Percentiles rank a stretch among this genome's conserved stretches.
phyloP scores from a whole-genome alignment of 2,113 vertebrate genomes.

The Connochaetes taurinus region DNA sequence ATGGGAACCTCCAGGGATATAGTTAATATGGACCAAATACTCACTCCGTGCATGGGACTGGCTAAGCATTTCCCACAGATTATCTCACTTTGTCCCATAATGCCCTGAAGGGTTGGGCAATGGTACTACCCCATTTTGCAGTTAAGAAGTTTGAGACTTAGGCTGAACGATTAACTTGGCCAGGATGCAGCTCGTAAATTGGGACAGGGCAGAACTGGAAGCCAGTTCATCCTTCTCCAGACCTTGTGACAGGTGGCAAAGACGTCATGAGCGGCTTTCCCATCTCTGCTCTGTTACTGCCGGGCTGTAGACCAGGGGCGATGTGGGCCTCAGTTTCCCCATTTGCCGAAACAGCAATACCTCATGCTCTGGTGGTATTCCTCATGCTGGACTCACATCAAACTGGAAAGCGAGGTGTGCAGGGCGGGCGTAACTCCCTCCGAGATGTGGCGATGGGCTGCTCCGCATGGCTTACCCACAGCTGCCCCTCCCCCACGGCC shows the following conservation, averaged over 20 bases:
- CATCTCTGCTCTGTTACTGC: neutral
- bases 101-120: neutral
- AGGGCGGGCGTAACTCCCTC: neutral
- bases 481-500: conserved; percentile 37
- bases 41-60: fast-evolving
- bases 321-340: conserved; percentile 31
- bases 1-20: neutral
- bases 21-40: neutral
- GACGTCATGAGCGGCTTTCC: neutral
- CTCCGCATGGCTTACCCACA: neutral
- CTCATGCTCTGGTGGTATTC: fast-evolving
- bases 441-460: neutral
- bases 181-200: fast-evolving
- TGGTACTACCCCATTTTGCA: neutral
- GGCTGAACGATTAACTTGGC: neutral
- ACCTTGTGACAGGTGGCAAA: neutral
- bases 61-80: neutral
- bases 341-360: fast-evolving
- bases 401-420: neutral
- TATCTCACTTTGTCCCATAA: fast-evolving
- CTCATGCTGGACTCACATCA: neutral
- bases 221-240: neutral
- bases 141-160: neutral
- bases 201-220: fast-evolving
- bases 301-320: fast-evolving